Percentiles rank a stretch among this genome's conserved stretches.
Evolutionary conservation across 2,888 invertebrate species (phyloP).

Genomic region (Aleiodes testaceus): DNA sequence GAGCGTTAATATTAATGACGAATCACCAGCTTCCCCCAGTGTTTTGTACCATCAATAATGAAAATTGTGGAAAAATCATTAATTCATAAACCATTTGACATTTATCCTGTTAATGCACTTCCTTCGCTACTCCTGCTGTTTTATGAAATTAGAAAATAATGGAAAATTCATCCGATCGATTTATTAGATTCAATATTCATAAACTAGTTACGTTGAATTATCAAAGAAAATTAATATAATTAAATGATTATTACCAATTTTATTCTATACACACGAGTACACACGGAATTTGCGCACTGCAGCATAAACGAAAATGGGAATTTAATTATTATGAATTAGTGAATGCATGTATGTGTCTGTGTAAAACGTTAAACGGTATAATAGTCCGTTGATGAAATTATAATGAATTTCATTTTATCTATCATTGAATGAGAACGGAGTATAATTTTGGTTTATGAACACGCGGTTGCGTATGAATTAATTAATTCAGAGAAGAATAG

Average conservation of each 20-base stretch:
- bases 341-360: not conserved
- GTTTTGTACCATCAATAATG: conserved; percentile 53
- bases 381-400: conserved; percentile 10
- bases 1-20: conserved; percentile 55
- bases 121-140: not conserved
- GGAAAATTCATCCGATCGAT: not conserved
- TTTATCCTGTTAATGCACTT: conserved; percentile 7
- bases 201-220: not conserved
- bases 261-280: too few species aligned
- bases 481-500: too few species aligned
- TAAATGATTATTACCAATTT: too few species aligned
- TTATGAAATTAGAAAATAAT: not conserved
- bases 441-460: not conserved
- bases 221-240: not conserved
- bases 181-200: too few species aligned
- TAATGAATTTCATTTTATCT: not conserved
- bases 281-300: too few species aligned
- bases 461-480: too few species aligned
- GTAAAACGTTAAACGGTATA: conserved; percentile 7
- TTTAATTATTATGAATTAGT: conserved; percentile 22
- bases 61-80: conserved; percentile 51
- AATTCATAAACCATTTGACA: not conserved
- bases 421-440: not conserved
- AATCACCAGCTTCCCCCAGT: conserved; percentile 44
- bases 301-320: not conserved